A percentile compares a stretch with the other conserved stretches of the same genome.
Conservation (phyloP, 1,140 invertebrate species). For the Drosophila grimshawi region DNA sequence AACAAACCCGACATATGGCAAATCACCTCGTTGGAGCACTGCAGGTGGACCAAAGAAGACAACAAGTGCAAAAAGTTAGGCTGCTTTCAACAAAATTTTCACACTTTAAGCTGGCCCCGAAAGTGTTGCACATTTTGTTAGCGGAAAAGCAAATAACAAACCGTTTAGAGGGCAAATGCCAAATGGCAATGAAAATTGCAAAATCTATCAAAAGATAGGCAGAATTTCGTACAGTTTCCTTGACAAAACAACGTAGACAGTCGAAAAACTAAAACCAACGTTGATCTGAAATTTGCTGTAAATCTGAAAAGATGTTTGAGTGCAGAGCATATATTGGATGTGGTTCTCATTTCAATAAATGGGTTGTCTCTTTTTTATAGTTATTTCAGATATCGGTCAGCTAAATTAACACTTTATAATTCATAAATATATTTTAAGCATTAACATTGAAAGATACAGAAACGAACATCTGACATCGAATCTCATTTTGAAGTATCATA, state of each 20-base stretch:
- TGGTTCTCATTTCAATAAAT: neutral
- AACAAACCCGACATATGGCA: constrained; percentile 3
- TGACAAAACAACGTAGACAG: constrained; percentile 30
- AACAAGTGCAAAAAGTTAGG: too few species aligned
- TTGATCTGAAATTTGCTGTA: constrained; percentile 48
- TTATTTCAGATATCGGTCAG: too few species aligned
- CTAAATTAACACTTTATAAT: neutral
- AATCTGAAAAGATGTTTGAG: constrained; percentile 46
- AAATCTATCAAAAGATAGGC: neutral
- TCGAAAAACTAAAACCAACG: constrained; percentile 42
- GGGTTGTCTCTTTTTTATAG: neutral
- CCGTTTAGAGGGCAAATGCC: constrained; percentile 44
- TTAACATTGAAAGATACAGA: neutral
- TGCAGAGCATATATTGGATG: constrained; percentile 41
- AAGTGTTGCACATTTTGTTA: neutral
- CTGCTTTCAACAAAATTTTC: constrained; percentile 1
- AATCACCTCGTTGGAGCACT: neutral
- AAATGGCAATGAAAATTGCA: constrained; percentile 29
- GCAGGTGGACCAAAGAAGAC: neutral
- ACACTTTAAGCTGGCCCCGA: constrained; percentile 1
- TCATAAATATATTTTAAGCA: neutral
- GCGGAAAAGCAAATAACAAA: constrained; percentile 21
- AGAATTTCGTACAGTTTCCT: neutral
- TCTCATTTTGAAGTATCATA: neutral
- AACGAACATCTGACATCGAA: neutral